Base-by-base conservation (phyloP, 2,113 vertebrate genomes). In the Cranoglanis bouderius region DNA sequence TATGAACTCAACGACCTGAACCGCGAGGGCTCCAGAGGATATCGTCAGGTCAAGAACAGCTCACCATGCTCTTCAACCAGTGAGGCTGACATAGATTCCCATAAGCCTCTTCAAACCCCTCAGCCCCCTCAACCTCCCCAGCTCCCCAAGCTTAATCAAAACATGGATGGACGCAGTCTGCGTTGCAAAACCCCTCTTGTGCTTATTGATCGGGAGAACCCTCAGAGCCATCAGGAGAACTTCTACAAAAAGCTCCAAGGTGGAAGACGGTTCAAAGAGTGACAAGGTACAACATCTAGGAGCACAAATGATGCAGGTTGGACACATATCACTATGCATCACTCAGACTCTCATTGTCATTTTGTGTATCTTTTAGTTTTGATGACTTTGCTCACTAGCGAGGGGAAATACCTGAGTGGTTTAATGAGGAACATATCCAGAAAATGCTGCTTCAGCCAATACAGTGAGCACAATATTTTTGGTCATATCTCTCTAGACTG, bases 201-300 rank as follows among this genome's bases (percentile, higher is more conserved):
- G 7, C 94, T 94, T 0, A 75, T 95, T 35, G 95, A 96, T 61
- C 92, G 88, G 91, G 96, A 90, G 49, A 70, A 0, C 46, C 89
- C 18, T 74, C 74, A 1, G 87, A 90, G 90, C 87, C 94, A 97
- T 29, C 95, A 96, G 0, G 97, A 98, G 13, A 94, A 94, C 91
- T 98, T 96, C 91, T 98, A 97, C 83, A 96, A 96, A 92, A 97
- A 97, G 87, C 92, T 98, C 92, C 97, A 97, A 40, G 94, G 93
- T 0, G 91, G 94, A 2, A 91, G 96, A 0, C 92, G 97, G 63
- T 96, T 95, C 89, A 97, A 97, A 91, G 98, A 99, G 74, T 98
- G 91, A 92, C 59, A 12, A 49, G 65, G 59, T 80, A 43, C 72
- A 10, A 29, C 40, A 35, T 40, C 43, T 38, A 82, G 51, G 59